Percentiles rank a stretch among this genome's conserved stretches.
These are phyloP conservation scores for Eupithecia subumbrata DNA, from an alignment of 2,888 invertebrate species.

Conservation along the genomic window DNA sequence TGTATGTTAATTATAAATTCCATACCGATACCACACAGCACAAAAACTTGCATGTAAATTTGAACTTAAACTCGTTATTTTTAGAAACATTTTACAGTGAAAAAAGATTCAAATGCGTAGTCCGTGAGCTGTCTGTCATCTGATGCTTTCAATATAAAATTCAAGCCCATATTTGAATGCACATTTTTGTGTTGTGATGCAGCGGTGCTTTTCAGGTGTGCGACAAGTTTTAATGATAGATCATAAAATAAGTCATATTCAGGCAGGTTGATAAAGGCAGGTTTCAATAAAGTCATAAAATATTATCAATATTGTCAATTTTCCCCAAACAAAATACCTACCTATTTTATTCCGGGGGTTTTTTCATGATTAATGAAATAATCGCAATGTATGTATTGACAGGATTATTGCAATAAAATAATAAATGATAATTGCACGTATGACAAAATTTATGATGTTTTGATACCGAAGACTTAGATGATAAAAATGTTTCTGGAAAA, in stretches of 20 bases:
- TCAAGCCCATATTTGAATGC: too few species aligned
- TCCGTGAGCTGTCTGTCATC: too few species aligned
- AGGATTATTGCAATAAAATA: slow-evolving; percentile 9
- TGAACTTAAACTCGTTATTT: too few species aligned
- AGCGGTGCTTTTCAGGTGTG: too few species aligned
- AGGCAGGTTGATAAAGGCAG: background rate
- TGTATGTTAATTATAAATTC: background rate
- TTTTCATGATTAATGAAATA: slow-evolving; percentile 6
- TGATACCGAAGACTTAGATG: background rate
- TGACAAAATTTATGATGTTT: slow-evolving; percentile 20
- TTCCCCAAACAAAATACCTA: background rate
- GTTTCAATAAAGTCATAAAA: background rate
- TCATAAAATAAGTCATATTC: background rate
- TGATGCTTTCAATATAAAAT: too few species aligned
- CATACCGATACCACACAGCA: too few species aligned
- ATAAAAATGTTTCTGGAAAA: slow-evolving; percentile 4
- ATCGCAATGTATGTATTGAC: background rate
- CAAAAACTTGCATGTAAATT: too few species aligned
- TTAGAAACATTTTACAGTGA: too few species aligned
- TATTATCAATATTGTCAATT: background rate
- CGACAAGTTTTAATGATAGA: too few species aligned
- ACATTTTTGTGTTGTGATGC: too few species aligned
- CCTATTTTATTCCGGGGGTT: background rate
- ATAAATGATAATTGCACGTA: background rate
- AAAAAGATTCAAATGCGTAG: too few species aligned